Evolutionary conservation across 92 coral and sea anemone genomes (phyloP), one percentile per base, ranked within the genome.

Genomic region (Isaurus tuberculatus): DNA sequence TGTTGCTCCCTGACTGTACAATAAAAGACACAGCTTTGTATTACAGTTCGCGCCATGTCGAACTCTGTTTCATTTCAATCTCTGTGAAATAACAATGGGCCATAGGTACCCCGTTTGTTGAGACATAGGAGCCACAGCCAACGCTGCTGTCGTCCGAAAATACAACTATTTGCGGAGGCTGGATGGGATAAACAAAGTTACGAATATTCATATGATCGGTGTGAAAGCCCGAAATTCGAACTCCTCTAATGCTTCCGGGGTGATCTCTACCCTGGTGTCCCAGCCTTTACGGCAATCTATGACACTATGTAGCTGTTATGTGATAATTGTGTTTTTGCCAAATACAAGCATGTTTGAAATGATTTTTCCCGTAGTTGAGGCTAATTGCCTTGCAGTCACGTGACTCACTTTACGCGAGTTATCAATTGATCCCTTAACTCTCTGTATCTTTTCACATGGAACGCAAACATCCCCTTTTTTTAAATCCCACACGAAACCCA

Each of bases 261-360:
- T 61, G 51, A 79, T 51, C 29, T 63, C 17, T 42, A 79, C 43
- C 73, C 37, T 36, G 84, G 84, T 20, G 53, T 63, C 23, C 73
- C 84, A 84, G 40, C 26, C 46, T 46, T 30, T 37, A 34, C 72
- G 34, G 33, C 77, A 16, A 20, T 16, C 83, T 57, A 85, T 43
- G 58, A 84, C 74, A 27, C 60, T 33, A 85, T 63, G 77, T 51
- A 72, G 31, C 36, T 53, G 37, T 67, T 65, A 75, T 0, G 88
- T 85, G 84, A 75, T 74, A 16, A 74, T 75, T 61, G 33, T 60
- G 29, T 61, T 6, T 61, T 61, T 61, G 0, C 67, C 67, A 61
- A 85, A 63, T 46, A 85, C 89, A 34, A 75, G 55, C 51, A 48
- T 51, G 58, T 73, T 75, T 17, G 72, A 85, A 85, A 85, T 78